Evolutionary conservation across 2,797 vertebrate genomes (phyloP).

Genomic region (Sarcoramphus papa): DNA sequence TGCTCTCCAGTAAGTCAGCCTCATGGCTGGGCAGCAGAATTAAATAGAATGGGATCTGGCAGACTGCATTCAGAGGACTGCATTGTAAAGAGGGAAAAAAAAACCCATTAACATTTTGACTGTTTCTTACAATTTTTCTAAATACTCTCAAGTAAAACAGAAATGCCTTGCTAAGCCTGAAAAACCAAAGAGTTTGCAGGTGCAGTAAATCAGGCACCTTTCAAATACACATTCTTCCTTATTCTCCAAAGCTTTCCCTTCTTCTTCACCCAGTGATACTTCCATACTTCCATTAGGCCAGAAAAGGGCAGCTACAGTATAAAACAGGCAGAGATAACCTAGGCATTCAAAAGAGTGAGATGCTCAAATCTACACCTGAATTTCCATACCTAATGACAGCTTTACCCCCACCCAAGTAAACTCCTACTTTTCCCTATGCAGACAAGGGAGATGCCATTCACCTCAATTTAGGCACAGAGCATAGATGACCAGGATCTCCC

Average conservation of each 20-base stretch:
- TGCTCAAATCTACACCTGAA: neutral
- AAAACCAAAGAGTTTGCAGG: neutral
- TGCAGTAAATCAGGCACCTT: neutral
- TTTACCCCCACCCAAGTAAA: neutral
- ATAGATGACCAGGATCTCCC: neutral
- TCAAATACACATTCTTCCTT: neutral
- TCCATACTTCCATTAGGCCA: neutral
- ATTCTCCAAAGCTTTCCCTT: neutral
- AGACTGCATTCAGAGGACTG: neutral
- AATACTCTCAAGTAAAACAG: neutral
- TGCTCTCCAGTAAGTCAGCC: neutral
- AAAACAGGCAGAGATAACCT: slow-evolving; percentile 7
- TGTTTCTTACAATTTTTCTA: neutral
- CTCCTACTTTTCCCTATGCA: neutral
- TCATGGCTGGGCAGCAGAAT: neutral
- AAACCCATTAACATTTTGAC: neutral
- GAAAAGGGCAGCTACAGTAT: slow-evolving; percentile 3
- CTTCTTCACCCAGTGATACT: neutral
- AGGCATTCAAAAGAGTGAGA: slow-evolving; percentile 23
- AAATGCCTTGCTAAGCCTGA: neutral
- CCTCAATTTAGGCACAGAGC: neutral
- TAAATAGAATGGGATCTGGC: neutral
- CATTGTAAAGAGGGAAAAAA: neutral
- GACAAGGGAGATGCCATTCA: neutral
- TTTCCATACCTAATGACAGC: neutral